These are phyloP conservation scores for Siphamia tubifer DNA, from an alignment of 2,113 vertebrate species.

Conservation along the genomic window DNA sequence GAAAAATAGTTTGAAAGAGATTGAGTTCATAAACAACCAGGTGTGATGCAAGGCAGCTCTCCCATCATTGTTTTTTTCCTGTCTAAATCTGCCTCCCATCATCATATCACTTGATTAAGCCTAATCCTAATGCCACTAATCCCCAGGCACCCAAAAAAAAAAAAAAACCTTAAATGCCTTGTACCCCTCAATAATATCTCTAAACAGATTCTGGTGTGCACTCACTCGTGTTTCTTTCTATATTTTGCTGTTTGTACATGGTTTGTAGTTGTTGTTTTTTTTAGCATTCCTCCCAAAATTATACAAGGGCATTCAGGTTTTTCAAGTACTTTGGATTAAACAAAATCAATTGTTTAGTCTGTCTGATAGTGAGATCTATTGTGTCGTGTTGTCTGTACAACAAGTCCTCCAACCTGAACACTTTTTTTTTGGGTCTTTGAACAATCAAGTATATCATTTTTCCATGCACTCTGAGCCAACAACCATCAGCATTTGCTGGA, in stretches of 20 bases:
- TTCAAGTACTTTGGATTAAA: conserved; percentile 22
- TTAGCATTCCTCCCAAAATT: not conserved
- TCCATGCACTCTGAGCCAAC: no score
- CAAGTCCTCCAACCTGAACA: not conserved
- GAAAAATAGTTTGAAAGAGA: not conserved
- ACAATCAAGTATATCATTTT: not conserved
- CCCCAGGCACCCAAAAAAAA: conserved; percentile 31
- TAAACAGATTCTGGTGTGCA: conserved; percentile 21
- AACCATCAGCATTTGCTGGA: no score
- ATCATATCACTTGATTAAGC: conserved; percentile 66
- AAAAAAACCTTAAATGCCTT: conserved; percentile 20
- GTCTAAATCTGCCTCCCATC: conserved; percentile 36
- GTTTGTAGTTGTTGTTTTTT: conserved; percentile 7
- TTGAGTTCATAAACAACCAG: conserved; percentile 20
- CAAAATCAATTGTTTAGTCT: conserved; percentile 26
- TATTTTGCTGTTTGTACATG: not conserved
- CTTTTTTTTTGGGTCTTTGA: not conserved
- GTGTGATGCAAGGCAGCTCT: conserved; percentile 16
- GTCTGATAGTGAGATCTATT: conserved; percentile 12
- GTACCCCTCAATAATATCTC: conserved; percentile 19
- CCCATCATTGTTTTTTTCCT: conserved; percentile 31
- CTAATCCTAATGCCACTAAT: conserved; percentile 64
- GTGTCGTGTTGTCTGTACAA: not conserved
- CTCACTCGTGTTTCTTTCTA: not conserved
- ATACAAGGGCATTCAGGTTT: not conserved